Evolutionary conservation across 2,888 invertebrate species (phyloP), one percentile per base, ranked within the genome.

Genomic region (Thecophora atra): DNA sequence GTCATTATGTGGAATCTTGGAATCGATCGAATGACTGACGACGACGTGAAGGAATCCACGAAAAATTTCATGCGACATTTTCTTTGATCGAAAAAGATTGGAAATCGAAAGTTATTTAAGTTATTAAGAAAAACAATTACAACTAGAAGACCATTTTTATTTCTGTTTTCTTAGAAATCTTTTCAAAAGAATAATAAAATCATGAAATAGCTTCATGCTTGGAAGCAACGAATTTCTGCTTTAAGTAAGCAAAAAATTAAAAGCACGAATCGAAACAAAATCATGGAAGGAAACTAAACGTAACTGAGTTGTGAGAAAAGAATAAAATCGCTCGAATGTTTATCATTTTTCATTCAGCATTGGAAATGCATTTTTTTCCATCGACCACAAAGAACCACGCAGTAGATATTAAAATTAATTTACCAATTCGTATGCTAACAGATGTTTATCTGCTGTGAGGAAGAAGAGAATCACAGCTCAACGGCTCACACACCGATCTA

Each of bases 381-480:
- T n/a, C 26, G 17, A 63, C 63, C 58, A 13, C 21, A 37, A 42
- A 37, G 15, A 66, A 47, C 47, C 11, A 58, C 3, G 58, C 58
- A 37, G 66, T 44, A 21, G 37, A 67, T 42, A 72, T 72, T 60
- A 72, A 70, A 67, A 67, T 72, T 71, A 60, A 72, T 67, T 72
- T 47, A 51, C 60, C 66, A 54, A 65, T 66, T 63, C 60, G 62
- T 72, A 63, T 66, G 67, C 62, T 62, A 51, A 58, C 28, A 72
- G 70, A 70, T 70, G 28, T 1, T 51, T 54, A 70, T 70, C 70
- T 62, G n/a, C 42, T 51, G 42, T 24, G n/a, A 65, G 24, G 52
- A 66, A 26, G 30, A 28, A 26, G 62, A 52, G 30, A 28, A 44
- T 24, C 58, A 69, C 5, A 62, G 60, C 24, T 47, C 44, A 37